Evolutionary conservation across 2,888 invertebrate genomes (phyloP), one percentile per base, ranked within the genome.

Genomic region (Prenolepis imparis): DNA sequence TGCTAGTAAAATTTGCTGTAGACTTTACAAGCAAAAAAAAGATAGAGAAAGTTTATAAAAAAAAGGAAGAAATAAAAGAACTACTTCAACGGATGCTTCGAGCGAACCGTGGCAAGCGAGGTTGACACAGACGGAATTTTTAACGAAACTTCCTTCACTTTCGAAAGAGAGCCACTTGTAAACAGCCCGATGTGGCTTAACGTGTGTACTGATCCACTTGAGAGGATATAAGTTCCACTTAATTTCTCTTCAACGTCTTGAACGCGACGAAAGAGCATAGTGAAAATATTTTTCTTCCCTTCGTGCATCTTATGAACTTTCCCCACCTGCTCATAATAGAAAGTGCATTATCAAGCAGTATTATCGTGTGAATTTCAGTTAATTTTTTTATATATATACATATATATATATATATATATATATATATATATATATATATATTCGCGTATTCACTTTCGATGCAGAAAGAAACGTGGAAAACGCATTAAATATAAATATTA

Each of bases 121-220:
- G 68, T 61, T 74, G 68, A 83, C 81, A 83, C 77, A 85, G 55
- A 85, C 61, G 64, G 83, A 85, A 86, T 86, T 83, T 83, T 83
- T 86, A 86, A 86, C 85, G 86, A 85, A 70, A 67, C 80, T 80
- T 81, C 83, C 70, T 81, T 73, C 78, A 61, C 77, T 63, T 72
- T 78, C 57, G 61, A 67, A 83, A 68, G 78, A 57, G 66, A 81
- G 81, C 74, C 63, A 28, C 61, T 24, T 12, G 86, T 77, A 86
- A 86, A 86, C 73, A 82, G 57, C 24, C 48, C 55, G 73, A 36
- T 64, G 36, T 44, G 68, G 39, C 59, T 83, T 83, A 85, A 86
- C 57, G 72, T 81, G 67, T 86, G 85, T 86, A 83, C 80, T 74
- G 82, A 87, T 86, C 78, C 68, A 75, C 67, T 75, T 86, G 41